Conservation (phyloP, 2,888 invertebrate genomes). For the Salticus scenicus region DNA sequence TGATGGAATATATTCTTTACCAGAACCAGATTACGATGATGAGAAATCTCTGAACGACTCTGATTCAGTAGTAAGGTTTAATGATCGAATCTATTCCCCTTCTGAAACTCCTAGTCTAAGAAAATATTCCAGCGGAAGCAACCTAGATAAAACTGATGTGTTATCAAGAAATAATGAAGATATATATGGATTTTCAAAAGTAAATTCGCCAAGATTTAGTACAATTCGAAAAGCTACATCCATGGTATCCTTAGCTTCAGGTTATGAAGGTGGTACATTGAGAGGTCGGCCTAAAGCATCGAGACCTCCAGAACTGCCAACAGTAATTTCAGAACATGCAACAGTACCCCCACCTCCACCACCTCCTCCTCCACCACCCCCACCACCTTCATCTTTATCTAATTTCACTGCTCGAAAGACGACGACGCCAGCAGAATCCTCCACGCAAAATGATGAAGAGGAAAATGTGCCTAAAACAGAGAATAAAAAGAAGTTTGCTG, state of each 20-base stretch:
- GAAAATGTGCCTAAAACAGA: neutral
- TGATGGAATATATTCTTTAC: slow-evolving; percentile 63
- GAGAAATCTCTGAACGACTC: slow-evolving; percentile 31
- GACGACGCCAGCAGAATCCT: neutral
- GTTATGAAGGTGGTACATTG: slow-evolving; percentile 22
- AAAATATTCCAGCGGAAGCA: slow-evolving; percentile 47
- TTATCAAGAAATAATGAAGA: neutral
- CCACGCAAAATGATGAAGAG: neutral
- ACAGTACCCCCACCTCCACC: slow-evolving; percentile 45
- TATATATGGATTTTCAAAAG: neutral
- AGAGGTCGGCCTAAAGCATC: slow-evolving; percentile 24
- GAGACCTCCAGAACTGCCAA: slow-evolving; percentile 43
- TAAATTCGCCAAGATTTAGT: slow-evolving; percentile 38
- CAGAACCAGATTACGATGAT: slow-evolving; percentile 71
- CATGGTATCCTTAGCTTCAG: slow-evolving; percentile 42
- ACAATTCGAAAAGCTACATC: slow-evolving; percentile 54
- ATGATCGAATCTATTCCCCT: slow-evolving; percentile 45
- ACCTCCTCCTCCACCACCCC: slow-evolving; percentile 51
- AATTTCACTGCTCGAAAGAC: slow-evolving; percentile 13
- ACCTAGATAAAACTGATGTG: slow-evolving; percentile 20
- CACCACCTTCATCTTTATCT: slow-evolving; percentile 54
- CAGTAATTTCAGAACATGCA: neutral
- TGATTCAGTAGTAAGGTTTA: slow-evolving; percentile 44
- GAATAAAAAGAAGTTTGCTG: slow-evolving; percentile 3
- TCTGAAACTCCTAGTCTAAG: slow-evolving; percentile 34